Evolutionary conservation across 2,888 invertebrate species (phyloP), one percentile per base, ranked within the genome.

Genomic region (Baronia brevicornis): DNA sequence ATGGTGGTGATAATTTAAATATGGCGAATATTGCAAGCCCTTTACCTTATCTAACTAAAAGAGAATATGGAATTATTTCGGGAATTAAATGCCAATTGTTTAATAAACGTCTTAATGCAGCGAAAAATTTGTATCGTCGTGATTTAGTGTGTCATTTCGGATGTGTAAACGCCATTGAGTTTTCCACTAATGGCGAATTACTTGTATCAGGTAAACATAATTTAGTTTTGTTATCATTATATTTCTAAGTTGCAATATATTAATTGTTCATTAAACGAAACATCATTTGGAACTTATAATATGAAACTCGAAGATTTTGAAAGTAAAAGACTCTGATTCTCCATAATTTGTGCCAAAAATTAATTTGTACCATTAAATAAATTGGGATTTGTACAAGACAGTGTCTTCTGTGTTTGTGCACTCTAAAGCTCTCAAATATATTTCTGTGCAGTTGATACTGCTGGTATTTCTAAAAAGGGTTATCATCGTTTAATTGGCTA

Each of bases 131-230:
- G 21, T 95, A 90, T 72, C 89, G 91, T 51, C 92, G 92, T 57
- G 94, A 97, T 79, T 87, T 97, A 35, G 86, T 90, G 46, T 93
- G 94, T 46, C 97, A 97, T 86, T 97, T 90, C 86, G 97, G 97
- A 60, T 97, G 97, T 87, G 95, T 97, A 36, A 97, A 97, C 86
- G 96, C 97, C 42, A 92, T 97, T 54, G 97, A 97, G 82, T 97
- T 97, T 85, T 96, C 95, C 29, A 87, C 89, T 48, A 91, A 94
- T 79, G 96, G 96, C 51, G 91, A 93, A 74, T 89, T 90, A 54
- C 88, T 97, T 42, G 90, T 93, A 52, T 97, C 97, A 66, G 96
- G 96, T 96, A 85, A 86, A 27, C 9, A 20, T 37, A 5, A 23
- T 68, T 56, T 37, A 48, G 50, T 46, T 39, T 42, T 26, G 26